These are phyloP conservation scores for Euphysa ruthae DNA, from an alignment of 30 jellyfish, hydroid and myxozoan genomes.

Conservation along the genomic window DNA sequence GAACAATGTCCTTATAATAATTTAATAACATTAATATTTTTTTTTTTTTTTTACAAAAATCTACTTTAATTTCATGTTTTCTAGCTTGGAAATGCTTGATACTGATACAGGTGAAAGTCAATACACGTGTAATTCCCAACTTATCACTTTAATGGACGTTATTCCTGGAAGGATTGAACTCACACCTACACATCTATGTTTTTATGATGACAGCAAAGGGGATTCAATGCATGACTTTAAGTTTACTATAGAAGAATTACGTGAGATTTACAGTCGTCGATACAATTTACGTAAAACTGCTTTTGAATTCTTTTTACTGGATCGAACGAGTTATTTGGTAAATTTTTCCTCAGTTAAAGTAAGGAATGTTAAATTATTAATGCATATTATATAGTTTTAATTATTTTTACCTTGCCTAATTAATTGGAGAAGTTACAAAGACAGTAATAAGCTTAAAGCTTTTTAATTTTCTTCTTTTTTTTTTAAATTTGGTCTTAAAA, in stretches of 20 bases:
- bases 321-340: conserved; percentile 68
- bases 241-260: conserved; percentile 65
- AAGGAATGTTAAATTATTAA: no score
- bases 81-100: background rate
- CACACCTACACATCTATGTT: conserved; percentile 59
- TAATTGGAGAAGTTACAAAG: no score
- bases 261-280: conserved; percentile 73
- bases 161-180: conserved; percentile 69
- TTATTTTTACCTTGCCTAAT: no score
- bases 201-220: conserved; percentile 46
- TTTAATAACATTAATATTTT: no score
- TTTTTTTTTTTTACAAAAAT: no score
- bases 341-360: conserved; percentile 51
- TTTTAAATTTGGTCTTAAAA: no score
- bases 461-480: background rate
- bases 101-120: conserved; percentile 7
- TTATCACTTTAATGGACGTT: conserved; percentile 66
- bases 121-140: conserved; percentile 19
- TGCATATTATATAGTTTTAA: no score
- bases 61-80: no score
- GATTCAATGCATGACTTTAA: conserved; percentile 65
- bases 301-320: conserved; percentile 65
- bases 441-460: background rate
- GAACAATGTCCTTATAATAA: no score
- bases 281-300: conserved; percentile 71